Base-by-base conservation (phyloP, 1,140 invertebrate genomes). In the Drosophila quadrilineata region DNA sequence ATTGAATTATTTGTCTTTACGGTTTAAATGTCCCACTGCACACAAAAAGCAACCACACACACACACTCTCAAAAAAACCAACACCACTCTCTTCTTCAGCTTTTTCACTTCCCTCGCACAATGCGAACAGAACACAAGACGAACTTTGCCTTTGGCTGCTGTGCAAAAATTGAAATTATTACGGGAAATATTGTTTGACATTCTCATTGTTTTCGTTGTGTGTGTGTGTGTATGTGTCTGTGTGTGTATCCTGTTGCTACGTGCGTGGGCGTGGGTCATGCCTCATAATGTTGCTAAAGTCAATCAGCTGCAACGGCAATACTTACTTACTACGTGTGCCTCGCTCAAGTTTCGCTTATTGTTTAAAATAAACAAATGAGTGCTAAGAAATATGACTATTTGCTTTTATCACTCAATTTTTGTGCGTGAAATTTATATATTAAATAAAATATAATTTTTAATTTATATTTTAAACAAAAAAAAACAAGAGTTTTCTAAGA, bases 1-100 rank as follows among this genome's bases (percentile, higher is more conserved):
- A 84, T 75, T 50, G 71, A 79, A 64, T 68, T 85, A 74, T 79
- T 75, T 84, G 70, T 62, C 71, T 67, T 53, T 50, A 54, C 46
- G 59, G 49, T 50, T 84, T 77, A 67, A 85, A 77, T 74, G 62
- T 70, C 29, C 38, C 64, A 72, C 45, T 52, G 56, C 48, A 68
- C 45, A 46, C 33, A 69, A 21, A 54, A n/a, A 22, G 22, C 19
- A 52, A 17, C 29, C 41, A 28, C 12, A 22, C n/a, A 43, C 28
- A 26, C 6, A 53, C 6, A 38, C 9, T 14, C 3, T 58, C 19
- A 71, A 72, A 64, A 53, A 49, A 19, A n/a, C 36, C 8, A n/a
- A 12, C 14, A 12, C 41, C 2, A 21, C 16, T 26, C 2, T 26
- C 12, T 35, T 9, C 8, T 5, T 4, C 10, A 31, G 50, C 22